Evolutionary conservation across 2,888 invertebrate genomes (phyloP).

Genomic region (Ophion costatus): DNA sequence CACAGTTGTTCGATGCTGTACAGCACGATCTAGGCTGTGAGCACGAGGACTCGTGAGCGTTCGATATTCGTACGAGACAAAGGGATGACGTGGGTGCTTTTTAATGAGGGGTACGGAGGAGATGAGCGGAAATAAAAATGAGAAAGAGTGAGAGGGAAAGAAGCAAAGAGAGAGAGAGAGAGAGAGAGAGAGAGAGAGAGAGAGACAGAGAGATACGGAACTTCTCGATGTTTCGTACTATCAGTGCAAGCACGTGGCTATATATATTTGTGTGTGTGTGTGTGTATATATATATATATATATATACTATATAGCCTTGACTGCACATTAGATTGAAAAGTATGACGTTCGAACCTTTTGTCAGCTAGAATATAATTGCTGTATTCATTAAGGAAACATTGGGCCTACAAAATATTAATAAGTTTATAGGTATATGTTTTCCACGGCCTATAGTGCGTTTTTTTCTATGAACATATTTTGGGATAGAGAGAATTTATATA

Average conservation of each 20-base stretch:
- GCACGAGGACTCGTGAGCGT: slow-evolving; percentile 15
- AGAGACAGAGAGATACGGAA: slow-evolving; percentile 6
- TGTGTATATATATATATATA: too few relatives aligned
- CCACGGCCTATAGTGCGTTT: too few relatives aligned
- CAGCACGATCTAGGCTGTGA: slow-evolving; percentile 13
- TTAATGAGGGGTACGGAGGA: slow-evolving; percentile 30
- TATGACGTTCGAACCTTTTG: background rate
- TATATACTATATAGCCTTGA: background rate
- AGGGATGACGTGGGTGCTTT: slow-evolving; percentile 73
- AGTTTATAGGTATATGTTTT: too few relatives aligned
- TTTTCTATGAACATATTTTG: too few relatives aligned
- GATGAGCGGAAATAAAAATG: slow-evolving; percentile 13
- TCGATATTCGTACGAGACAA: slow-evolving; percentile 67
- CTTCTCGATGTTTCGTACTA: slow-evolving; percentile 43
- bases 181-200: slow-evolving; percentile 8
- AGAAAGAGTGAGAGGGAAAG: slow-evolving; percentile 6
- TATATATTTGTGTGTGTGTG: slow-evolving; percentile 38
- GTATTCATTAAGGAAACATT: background rate
- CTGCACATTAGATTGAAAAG: background rate
- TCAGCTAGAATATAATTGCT: background rate
- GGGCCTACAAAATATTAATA: background rate
- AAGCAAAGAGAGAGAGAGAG: slow-evolving; percentile 11
- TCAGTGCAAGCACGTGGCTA: slow-evolving; percentile 58
- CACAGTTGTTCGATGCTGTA: background rate
- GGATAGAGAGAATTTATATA: too few relatives aligned